These are phyloP conservation scores for Thereva unica DNA, from an alignment of 2,888 invertebrate species.

Conservation along the genomic window DNA sequence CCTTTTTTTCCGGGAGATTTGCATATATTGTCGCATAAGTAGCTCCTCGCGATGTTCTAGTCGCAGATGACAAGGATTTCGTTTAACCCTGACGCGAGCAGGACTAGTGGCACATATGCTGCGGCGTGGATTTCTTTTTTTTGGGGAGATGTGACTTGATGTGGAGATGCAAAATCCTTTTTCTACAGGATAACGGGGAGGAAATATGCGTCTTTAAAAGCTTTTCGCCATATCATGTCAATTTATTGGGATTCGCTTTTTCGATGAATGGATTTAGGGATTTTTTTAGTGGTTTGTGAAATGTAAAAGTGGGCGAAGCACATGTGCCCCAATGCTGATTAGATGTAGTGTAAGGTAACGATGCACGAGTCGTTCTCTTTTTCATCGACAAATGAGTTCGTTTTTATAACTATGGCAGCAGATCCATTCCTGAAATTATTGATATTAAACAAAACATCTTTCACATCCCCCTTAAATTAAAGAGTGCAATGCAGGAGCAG, in stretches of 20 bases:
- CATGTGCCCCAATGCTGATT: constrained; percentile 19
- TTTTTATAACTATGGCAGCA: no score
- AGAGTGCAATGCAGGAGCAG: no score
- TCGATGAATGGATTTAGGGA: not conserved
- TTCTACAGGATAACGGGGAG: constrained; percentile 3
- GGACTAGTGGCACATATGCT: no score
- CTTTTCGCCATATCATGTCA: constrained; percentile 31
- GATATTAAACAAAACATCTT: no score
- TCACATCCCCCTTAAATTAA: no score
- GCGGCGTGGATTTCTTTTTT: not conserved
- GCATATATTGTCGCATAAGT: constrained; percentile 36
- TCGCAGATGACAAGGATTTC: constrained; percentile 14
- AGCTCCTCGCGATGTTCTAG: constrained; percentile 5
- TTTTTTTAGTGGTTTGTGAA: constrained; percentile 6
- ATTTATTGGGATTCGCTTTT: constrained; percentile 21
- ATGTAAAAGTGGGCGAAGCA: constrained; percentile 8
- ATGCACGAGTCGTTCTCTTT: no score
- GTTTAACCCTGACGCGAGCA: no score
- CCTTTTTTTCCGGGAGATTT: constrained; percentile 22
- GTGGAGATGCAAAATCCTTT: constrained; percentile 20
- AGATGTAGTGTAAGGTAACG: no score
- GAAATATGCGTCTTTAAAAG: constrained; percentile 29
- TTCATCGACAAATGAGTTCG: no score
- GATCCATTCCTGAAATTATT: no score
- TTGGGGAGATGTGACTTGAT: constrained; percentile 4